Evolutionary conservation across 2,113 vertebrate genomes (phyloP).

Genomic region (Engystomops pustulosus): DNA sequence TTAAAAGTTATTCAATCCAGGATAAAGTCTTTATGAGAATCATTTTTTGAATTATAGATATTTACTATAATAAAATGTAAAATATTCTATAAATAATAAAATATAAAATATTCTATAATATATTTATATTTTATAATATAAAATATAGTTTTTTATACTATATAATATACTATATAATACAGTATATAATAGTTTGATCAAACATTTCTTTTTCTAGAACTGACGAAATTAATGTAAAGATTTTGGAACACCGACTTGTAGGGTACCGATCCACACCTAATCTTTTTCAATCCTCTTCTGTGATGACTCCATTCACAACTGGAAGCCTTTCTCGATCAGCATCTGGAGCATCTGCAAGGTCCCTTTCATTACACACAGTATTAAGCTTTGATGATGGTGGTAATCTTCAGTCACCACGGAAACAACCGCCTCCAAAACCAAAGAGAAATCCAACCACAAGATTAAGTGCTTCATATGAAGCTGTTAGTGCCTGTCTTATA

Average conservation of each 20-base stretch:
- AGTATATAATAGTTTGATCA: no score
- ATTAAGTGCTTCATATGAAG: constrained; percentile 95
- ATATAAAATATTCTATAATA: no score
- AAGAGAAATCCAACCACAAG: constrained; percentile 95
- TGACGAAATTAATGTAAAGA: constrained; percentile 78
- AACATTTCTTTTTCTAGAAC: constrained; percentile 79
- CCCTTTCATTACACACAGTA: constrained; percentile 80
- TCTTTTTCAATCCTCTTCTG: constrained; percentile 79
- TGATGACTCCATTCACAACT: constrained; percentile 77
- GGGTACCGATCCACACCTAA: constrained; percentile 71
- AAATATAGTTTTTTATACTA: no score
- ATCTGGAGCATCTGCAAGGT: constrained; percentile 78
- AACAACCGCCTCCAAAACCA: constrained; percentile 97
- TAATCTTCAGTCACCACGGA: constrained; percentile 87
- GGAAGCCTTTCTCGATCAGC: constrained; percentile 79
- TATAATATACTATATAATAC: no score
- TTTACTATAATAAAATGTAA: no score
- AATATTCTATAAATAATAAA: no score
- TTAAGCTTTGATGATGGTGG: constrained; percentile 80
- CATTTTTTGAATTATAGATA: no score
- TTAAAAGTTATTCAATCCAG: no score
- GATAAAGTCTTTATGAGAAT: no score
- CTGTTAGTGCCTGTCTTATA: constrained; percentile 87
- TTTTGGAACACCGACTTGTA: constrained; percentile 69
- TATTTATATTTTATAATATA: no score